A percentile compares a stretch with the other conserved stretches of the same genome.
Evolutionary conservation across 1,140 invertebrate genomes (phyloP).

Genomic region (Caenorhabditis brenneri): DNA sequence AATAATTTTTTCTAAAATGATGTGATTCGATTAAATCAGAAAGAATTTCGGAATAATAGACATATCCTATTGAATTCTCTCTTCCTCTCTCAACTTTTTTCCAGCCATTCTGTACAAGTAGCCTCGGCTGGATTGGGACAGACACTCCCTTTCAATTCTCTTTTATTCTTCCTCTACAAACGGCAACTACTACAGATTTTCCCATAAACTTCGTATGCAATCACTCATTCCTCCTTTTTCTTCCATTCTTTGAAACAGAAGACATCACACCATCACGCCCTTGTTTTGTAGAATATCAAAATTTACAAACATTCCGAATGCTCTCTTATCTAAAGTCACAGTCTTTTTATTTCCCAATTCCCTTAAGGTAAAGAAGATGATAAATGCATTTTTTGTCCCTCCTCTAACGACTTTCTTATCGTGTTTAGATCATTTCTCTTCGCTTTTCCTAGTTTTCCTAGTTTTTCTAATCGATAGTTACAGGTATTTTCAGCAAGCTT

Average conservation of each 20-base stretch:
- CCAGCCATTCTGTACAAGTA: conserved; percentile 7
- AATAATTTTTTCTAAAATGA: neutral
- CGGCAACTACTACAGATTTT: conserved; percentile 15
- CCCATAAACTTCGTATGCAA: conserved; percentile 34
- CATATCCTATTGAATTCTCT: neutral
- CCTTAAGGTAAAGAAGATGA: conserved; percentile 20
- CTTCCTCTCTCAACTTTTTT: neutral
- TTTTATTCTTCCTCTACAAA: neutral
- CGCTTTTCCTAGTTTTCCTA: neutral
- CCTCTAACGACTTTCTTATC: conserved; percentile 4
- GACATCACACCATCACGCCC: neutral
- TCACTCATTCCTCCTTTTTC: conserved; percentile 5
- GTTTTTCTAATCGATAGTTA: neutral
- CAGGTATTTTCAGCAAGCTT: conserved; percentile 32
- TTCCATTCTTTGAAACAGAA: neutral
- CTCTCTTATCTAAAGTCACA: neutral
- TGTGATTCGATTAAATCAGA: neutral
- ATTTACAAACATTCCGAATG: neutral
- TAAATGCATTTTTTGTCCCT: conserved; percentile 23
- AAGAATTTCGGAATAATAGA: neutral
- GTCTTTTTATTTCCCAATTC: neutral
- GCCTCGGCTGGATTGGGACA: neutral
- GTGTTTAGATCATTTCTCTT: neutral
- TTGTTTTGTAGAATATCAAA: neutral
- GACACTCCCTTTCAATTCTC: conserved; percentile 19